Percentiles rank a stretch among this genome's conserved stretches.
Conservation (phyloP, 2,797 vertebrate species). For the Alca torda region DNA sequence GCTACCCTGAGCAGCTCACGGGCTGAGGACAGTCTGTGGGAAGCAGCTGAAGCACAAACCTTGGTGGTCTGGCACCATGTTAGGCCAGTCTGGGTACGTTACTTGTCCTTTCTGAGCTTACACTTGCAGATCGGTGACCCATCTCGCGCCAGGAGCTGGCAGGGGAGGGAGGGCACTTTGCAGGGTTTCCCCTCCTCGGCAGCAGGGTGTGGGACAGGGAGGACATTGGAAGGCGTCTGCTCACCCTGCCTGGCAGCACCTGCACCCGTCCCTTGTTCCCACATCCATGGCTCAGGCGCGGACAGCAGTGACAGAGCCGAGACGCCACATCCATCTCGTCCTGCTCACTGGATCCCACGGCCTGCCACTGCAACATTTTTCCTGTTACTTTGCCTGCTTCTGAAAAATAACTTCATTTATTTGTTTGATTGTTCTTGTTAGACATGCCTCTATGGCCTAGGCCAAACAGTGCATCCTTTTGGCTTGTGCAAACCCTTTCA, state of each 20-base stretch:
- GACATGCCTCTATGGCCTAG: not conserved
- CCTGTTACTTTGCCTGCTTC: not conserved
- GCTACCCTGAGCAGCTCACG: not conserved
- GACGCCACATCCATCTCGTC: not conserved
- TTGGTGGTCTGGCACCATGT: not conserved
- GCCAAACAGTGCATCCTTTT: not conserved
- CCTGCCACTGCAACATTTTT: not conserved
- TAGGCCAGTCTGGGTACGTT: not conserved
- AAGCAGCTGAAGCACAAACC: not conserved
- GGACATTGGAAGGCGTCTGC: not conserved
- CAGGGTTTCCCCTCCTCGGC: not conserved
- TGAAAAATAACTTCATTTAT: not conserved
- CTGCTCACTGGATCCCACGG: accelerated
- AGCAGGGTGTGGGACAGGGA: not conserved
- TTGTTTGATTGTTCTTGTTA: not conserved
- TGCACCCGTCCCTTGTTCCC: not conserved
- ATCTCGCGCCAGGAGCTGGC: not conserved
- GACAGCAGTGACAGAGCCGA: not conserved
- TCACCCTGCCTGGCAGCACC: not conserved
- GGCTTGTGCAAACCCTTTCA: not conserved
- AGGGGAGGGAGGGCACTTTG: not conserved
- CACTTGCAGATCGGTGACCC: not conserved
- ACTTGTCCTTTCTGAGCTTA: not conserved
- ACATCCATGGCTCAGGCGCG: accelerated
- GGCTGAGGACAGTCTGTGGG: not conserved